Conservation (phyloP, 2,888 invertebrate genomes). For the Crocallis elinguaria region DNA sequence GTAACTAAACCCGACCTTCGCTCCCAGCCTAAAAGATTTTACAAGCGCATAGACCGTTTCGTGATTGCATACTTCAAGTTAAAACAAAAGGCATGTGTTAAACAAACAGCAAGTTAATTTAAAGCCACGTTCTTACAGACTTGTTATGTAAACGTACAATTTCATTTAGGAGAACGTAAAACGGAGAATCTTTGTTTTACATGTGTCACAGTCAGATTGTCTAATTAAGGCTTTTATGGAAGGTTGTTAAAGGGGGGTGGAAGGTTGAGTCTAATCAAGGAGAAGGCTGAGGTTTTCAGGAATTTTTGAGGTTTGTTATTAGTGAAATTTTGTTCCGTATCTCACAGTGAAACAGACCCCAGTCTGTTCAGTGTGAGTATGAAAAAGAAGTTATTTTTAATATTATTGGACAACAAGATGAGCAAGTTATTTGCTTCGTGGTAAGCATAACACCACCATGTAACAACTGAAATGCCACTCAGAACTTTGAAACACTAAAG, state of each 20-base stretch:
- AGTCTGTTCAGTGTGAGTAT: too few relatives aligned
- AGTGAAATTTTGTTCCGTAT: too few relatives aligned
- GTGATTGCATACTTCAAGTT: constrained; percentile 33
- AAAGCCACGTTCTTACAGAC: constrained; percentile 9
- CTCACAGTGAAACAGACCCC: too few relatives aligned
- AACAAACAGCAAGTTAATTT: constrained; percentile 21
- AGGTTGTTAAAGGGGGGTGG: neutral
- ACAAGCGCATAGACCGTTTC: constrained; percentile 7
- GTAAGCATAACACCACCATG: too few relatives aligned
- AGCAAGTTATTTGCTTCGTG: too few relatives aligned
- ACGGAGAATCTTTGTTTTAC: constrained; percentile 10
- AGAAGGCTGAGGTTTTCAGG: neutral
- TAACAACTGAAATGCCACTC: too few relatives aligned
- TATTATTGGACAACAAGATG: too few relatives aligned
- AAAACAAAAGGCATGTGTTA: constrained; percentile 26
- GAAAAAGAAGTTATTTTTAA: too few relatives aligned
- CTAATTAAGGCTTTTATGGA: constrained; percentile 6
- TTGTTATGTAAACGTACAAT: constrained; percentile 17
- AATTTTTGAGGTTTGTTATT: neutral
- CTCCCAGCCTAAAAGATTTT: constrained; percentile 8
- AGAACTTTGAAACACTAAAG: too few relatives aligned
- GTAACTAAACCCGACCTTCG: neutral
- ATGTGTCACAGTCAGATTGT: constrained; percentile 11
- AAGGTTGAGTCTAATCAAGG: neutral
- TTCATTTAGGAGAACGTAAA: constrained; percentile 19